Conservation (phyloP, 2,113 vertebrate species). For the Gnathonemus echidnorhynchus region DNA sequence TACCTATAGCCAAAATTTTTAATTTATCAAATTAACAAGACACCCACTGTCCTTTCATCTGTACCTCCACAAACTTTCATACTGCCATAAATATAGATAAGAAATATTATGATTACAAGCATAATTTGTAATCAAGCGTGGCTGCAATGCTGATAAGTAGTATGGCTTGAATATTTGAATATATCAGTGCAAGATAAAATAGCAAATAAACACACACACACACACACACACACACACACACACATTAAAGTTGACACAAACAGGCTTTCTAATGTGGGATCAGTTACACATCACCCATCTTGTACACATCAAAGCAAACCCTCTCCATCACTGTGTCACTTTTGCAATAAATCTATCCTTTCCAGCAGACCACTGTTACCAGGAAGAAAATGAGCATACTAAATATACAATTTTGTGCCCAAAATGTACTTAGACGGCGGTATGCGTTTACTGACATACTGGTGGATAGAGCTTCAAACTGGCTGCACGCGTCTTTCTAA, state of each 20-base stretch:
- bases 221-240: neutral
- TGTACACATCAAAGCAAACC: neutral
- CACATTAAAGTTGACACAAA: neutral
- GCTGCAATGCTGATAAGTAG: neutral
- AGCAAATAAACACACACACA: neutral
- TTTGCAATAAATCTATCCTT: neutral
- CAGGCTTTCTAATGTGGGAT: neutral
- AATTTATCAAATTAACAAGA: neutral
- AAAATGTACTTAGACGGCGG: neutral
- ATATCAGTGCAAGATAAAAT: neutral
- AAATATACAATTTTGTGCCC: neutral
- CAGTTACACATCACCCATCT: neutral
- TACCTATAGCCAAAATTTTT: neutral
- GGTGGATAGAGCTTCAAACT: neutral
- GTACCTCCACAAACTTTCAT: neutral
- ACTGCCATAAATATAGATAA: neutral
- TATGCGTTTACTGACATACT: neutral
- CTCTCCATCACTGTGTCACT: neutral
- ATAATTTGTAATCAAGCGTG: neutral
- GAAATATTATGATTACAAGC: neutral
- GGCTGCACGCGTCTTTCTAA: neutral
- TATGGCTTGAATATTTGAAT: neutral
- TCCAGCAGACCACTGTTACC: neutral
- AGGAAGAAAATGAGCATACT: neutral
- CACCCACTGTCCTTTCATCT: neutral